Evolutionary conservation across 2,888 invertebrate species (phyloP).

Genomic region (Cecidostiba fungosa): DNA sequence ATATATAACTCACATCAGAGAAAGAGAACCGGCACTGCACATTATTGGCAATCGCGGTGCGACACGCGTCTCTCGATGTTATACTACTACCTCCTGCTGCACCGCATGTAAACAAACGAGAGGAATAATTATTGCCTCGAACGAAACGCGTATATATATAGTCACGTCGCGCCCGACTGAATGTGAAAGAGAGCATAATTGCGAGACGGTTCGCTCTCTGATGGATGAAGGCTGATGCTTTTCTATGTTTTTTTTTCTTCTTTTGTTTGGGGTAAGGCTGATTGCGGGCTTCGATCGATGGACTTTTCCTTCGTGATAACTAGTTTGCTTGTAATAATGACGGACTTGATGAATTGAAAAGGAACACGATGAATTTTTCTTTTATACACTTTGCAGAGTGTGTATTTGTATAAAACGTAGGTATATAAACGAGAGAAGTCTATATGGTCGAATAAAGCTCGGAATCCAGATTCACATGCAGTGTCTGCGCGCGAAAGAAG

Average conservation of each 20-base stretch:
- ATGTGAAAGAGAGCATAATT: background rate
- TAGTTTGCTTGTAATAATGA: background rate
- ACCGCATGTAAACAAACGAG: constrained; percentile 1
- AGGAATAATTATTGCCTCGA: constrained; percentile 5
- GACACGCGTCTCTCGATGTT: background rate
- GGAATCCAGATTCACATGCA: background rate
- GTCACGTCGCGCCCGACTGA: background rate
- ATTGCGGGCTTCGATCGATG: background rate
- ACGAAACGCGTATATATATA: background rate
- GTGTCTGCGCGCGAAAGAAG: background rate
- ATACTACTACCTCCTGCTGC: background rate
- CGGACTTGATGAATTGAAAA: background rate
- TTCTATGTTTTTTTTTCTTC: background rate
- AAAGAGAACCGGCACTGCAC: background rate
- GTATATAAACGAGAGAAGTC: no score
- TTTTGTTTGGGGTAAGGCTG: background rate
- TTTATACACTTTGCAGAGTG: no score
- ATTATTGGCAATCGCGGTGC: constrained; percentile 2
- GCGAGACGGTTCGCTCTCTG: background rate
- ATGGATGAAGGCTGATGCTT: background rate
- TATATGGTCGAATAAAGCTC: background rate
- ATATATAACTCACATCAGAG: background rate
- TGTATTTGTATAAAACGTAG: no score
- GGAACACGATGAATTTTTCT: background rate
- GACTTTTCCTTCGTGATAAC: background rate